Conservation (phyloP, 2,797 vertebrate genomes). For the Anableps anableps region DNA sequence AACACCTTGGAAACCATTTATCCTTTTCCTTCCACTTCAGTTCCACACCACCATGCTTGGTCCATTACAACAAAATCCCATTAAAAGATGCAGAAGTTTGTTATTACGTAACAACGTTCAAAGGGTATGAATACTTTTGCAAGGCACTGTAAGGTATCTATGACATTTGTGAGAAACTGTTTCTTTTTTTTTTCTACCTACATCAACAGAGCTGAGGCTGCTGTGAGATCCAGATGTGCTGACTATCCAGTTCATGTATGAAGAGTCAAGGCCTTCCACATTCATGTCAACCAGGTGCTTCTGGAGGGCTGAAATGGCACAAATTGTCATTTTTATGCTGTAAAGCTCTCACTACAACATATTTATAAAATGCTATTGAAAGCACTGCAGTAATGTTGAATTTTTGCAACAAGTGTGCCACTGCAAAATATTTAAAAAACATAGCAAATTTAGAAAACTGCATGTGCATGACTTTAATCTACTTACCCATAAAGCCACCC, state of each 20-base stretch:
- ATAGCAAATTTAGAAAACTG: not conserved
- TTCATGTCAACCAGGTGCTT: slow-evolving; percentile 98
- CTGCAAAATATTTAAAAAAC: not conserved
- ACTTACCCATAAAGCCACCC: slow-evolving; percentile 98
- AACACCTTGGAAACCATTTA: not conserved
- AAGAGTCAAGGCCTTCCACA: slow-evolving; percentile 94
- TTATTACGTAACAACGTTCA: not conserved
- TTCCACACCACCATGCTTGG: not conserved
- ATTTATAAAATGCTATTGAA: not conserved
- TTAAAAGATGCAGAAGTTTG: not conserved
- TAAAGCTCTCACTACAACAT: not conserved
- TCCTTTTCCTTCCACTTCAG: not conserved
- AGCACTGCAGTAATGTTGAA: not conserved
- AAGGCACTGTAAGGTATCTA: not conserved
- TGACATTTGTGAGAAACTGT: not conserved
- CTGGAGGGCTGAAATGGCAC: slow-evolving; percentile 86
- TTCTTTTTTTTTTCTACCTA: slow-evolving; percentile 74
- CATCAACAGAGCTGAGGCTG: slow-evolving; percentile 90
- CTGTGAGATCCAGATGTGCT: slow-evolving; percentile 95
- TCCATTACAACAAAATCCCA: not conserved
- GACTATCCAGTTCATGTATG: slow-evolving; percentile 97
- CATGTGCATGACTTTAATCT: not conserved
- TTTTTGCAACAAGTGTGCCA: not conserved
- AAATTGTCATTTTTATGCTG: not conserved
- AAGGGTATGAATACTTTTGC: not conserved